These are phyloP conservation scores for Pantherophis guttatus DNA, from an alignment of 2,113 vertebrate species.

Conservation along the genomic window DNA sequence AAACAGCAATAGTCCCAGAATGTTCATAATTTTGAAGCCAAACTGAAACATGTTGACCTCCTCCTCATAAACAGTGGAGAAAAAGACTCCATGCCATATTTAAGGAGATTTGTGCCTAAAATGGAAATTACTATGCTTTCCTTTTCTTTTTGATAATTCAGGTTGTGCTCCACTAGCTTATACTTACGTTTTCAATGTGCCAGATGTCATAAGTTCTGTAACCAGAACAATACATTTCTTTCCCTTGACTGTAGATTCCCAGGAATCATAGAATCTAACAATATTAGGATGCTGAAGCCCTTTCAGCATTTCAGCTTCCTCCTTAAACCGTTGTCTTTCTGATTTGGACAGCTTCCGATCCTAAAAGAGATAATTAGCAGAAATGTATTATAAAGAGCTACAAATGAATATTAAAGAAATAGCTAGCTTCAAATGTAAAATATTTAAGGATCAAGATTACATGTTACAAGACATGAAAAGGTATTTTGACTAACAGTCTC, in stretches of 20 bases:
- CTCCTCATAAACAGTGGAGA: background rate
- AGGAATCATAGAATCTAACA: conserved; percentile 98
- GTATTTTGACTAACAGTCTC: background rate
- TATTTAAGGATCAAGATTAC: background rate
- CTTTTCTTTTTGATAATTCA: background rate
- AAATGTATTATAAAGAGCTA: conserved; percentile 1
- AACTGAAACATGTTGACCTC: background rate
- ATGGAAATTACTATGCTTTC: background rate
- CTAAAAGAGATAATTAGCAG: conserved; percentile 65
- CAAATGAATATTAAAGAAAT: background rate
- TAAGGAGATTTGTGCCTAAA: background rate
- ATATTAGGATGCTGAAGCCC: conserved; percentile 99
- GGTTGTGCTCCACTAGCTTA: background rate
- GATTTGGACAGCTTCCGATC: conserved; percentile 96
- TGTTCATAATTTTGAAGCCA: conserved; percentile 1
- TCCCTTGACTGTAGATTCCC: conserved; percentile 96
- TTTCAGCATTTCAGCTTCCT: conserved; percentile 97
- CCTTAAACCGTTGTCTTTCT: conserved; percentile 96
- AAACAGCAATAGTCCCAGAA: background rate
- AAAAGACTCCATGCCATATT: background rate
- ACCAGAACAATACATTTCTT: conserved; percentile 98
- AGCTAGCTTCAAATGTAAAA: background rate
- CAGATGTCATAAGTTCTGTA: conserved; percentile 98
- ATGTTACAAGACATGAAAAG: background rate
- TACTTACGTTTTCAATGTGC: conserved; percentile 98